phyloP scores from a whole-genome alignment of 2,797 vertebrate genomes.

The Phalanger gymnotis region DNA sequence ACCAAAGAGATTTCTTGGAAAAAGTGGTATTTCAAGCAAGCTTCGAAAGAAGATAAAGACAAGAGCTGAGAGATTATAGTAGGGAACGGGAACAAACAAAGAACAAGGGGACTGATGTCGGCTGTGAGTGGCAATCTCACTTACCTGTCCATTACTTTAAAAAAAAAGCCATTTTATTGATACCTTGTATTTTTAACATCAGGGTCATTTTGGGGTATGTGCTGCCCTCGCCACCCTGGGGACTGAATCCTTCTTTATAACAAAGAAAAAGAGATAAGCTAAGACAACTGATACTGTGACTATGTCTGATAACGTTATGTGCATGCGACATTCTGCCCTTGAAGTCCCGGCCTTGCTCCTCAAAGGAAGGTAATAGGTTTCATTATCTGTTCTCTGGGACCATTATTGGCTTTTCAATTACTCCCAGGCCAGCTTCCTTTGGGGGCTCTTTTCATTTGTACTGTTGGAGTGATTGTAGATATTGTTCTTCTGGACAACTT shows the following conservation, averaged over 20 bases:
- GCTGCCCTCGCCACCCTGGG: background rate
- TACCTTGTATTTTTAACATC: background rate
- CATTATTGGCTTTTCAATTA: slow-evolving; percentile 5
- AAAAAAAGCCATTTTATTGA: background rate
- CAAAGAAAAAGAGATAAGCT: background rate
- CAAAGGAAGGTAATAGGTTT: background rate
- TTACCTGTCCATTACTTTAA: background rate
- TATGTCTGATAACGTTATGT: background rate
- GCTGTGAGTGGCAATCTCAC: slow-evolving; percentile 32
- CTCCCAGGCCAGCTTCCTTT: background rate
- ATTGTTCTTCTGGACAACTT: background rate
- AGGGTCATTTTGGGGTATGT: background rate
- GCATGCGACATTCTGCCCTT: background rate
- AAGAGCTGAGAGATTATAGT: background rate
- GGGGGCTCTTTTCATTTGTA: background rate
- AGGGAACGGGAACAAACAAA: slow-evolving; percentile 43
- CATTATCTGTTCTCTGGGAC: background rate
- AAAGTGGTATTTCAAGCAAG: slow-evolving; percentile 58
- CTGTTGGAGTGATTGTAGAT: background rate
- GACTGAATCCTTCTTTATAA: background rate
- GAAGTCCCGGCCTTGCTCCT: background rate
- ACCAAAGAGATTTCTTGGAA: slow-evolving; percentile 16
- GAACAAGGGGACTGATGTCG: slow-evolving; percentile 17
- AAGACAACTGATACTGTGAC: background rate
- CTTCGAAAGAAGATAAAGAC: slow-evolving; percentile 55